Evolutionary conservation across 2,797 vertebrate species (phyloP), one percentile per base, ranked within the genome.

Genomic region (Enteromius paludinosus): DNA sequence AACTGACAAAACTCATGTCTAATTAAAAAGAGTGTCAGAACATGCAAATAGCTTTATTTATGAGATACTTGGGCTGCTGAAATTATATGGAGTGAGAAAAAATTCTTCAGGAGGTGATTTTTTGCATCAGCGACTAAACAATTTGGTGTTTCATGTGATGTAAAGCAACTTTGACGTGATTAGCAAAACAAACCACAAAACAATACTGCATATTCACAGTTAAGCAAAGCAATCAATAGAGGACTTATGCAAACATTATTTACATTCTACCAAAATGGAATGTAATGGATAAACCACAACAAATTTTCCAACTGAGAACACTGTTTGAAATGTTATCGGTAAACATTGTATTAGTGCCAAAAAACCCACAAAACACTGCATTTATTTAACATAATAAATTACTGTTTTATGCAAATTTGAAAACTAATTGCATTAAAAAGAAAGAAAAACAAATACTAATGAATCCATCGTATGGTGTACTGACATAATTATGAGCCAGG

Each of bases 1-100:
- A 87, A 87, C 88, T 91, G 90, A 88, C 89, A 92, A 90, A 93
- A 91, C 88, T 92, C 30, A 43, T 79, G 89, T 84, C 88, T 81
- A 69, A 90, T 83, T 88, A 90, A 78, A 90, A 92, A 91, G 11
- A 43, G 71, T 88, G 83, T 33, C 7, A 73, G 90, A 91, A 87
- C 84, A 86, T 59, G 65, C 87, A 89, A 82, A 90, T 84, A 86
- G 74, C 87, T 89, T 80, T 86, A 78, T 90, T 90, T 88, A 70
- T 85, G 86, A 90, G 88, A 85, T 90, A 87, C 80, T 23, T 65
- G 20, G 66, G 66, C 5, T 47, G 59, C 54, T 35, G 3, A 41
- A 47, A n/a, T 38, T 56, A 23, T 8, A 35, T 52, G 9, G 28
- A 20, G 65, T 47, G 18, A 79, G 59, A 54, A 68, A 72, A 2